A percentile compares a stretch with the other conserved stretches of the same genome.
Evolutionary conservation across 2,797 vertebrate genomes (phyloP).

Genomic region (Sebastes oblongus): DNA sequence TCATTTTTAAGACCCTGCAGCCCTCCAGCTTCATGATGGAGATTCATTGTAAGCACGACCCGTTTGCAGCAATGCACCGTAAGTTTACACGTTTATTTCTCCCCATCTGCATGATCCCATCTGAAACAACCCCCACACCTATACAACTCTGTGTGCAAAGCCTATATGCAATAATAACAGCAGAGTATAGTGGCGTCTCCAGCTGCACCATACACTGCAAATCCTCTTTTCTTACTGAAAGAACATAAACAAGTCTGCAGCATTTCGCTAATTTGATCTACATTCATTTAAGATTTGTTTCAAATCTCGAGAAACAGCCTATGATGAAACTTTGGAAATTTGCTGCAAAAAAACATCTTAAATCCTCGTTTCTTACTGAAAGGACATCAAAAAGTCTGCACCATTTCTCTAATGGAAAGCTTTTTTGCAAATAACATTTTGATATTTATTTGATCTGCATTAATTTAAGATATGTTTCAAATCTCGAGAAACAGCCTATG

Average conservation of each 20-base stretch:
- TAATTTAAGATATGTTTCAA: not conserved
- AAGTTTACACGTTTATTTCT: conserved; percentile 79
- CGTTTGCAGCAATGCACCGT: conserved; percentile 99
- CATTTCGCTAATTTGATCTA: not conserved
- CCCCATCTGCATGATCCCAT: conserved; percentile 38
- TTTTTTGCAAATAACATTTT: not conserved
- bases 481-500: not conserved
- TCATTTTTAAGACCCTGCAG: conserved; percentile 53
- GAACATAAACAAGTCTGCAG: not conserved
- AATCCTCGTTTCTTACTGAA: not conserved
- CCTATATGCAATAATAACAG: not conserved
- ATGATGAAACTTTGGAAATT: not conserved
- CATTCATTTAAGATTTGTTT: not conserved
- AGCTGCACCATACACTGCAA: not conserved
- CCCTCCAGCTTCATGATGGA: conserved; percentile 86
- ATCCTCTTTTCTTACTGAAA: not conserved
- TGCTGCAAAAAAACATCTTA: not conserved
- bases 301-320: not conserved
- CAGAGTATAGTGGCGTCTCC: not conserved
- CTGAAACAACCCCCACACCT: not conserved
- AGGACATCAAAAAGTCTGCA: not conserved
- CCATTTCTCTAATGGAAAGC: no score
- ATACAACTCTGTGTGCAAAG: not conserved
- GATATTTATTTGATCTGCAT: not conserved
- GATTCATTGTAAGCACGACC: conserved; percentile 99